Conservation (phyloP, 2,113 vertebrate species). For the Lampris incognitus region DNA sequence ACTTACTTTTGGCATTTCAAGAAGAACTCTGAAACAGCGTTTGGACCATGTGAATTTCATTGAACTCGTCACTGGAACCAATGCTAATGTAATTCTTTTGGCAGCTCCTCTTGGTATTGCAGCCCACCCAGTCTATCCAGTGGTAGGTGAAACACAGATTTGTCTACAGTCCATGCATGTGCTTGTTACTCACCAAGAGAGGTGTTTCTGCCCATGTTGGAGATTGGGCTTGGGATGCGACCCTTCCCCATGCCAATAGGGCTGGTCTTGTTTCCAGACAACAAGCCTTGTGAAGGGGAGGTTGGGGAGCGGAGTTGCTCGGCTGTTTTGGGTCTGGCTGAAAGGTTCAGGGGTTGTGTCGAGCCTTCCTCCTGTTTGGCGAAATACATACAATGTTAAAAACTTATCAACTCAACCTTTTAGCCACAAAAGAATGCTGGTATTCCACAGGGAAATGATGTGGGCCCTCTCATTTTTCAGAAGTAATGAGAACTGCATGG, state of each 20-base stretch:
- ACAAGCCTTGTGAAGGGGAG: constrained; percentile 90
- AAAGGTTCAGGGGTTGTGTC: constrained; percentile 94
- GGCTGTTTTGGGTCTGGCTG: constrained; percentile 90
- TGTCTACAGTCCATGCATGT: background rate
- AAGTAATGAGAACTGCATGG: too few relatives aligned
- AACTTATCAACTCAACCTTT: too few relatives aligned
- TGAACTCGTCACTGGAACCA: constrained; percentile 23
- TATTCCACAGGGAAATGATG: background rate
- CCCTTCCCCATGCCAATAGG: constrained; percentile 87
- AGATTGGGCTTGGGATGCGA: constrained; percentile 89
- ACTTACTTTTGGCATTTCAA: background rate
- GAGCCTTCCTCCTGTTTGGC: constrained; percentile 86
- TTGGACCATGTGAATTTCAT: constrained; percentile 18
- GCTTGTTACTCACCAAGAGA: constrained; percentile 86
- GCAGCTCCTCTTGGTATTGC: background rate
- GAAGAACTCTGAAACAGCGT: background rate
- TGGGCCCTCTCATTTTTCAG: background rate
- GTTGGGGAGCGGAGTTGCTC: constrained; percentile 89
- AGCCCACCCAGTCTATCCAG: constrained; percentile 1
- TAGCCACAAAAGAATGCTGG: too few relatives aligned
- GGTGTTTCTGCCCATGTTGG: constrained; percentile 86
- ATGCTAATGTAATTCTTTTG: background rate
- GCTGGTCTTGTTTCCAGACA: constrained; percentile 88
- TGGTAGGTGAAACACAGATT: constrained; percentile 20
- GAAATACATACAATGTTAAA: background rate